Percentiles rank a stretch among this genome's conserved stretches.
Evolutionary conservation across 53 echinoderm and acorn worm species (phyloP).

Genomic region (Paelopatides confundens): DNA sequence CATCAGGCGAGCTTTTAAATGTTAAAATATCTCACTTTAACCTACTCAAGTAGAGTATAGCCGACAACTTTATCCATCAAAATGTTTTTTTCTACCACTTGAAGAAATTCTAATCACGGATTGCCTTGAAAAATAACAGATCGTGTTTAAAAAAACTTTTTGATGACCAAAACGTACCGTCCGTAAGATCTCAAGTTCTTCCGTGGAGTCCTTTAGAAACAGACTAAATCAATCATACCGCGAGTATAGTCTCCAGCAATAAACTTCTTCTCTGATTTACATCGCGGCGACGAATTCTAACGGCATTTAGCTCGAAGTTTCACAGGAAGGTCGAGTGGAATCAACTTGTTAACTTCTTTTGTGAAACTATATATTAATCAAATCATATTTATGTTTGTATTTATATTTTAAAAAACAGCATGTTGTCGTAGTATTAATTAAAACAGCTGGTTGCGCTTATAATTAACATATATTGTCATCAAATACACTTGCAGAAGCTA

Average conservation of each 20-base stretch:
- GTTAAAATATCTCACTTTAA: neutral
- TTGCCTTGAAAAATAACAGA: constrained; percentile 6
- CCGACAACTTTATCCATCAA: constrained; percentile 24
- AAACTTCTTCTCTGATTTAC: neutral
- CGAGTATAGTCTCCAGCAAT: neutral
- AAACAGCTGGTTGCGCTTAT: no score
- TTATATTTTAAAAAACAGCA: no score
- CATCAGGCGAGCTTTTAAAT: constrained; percentile 10
- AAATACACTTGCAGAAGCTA: no score
- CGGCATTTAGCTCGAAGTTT: no score
- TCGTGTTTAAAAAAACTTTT: constrained; percentile 15
- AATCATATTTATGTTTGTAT: no score
- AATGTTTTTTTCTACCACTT: neutral
- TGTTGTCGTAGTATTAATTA: no score
- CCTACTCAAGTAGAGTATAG: constrained; percentile 2
- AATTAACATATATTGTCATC: no score
- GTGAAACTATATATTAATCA: no score
- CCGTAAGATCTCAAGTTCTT: neutral
- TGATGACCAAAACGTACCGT: constrained; percentile 4
- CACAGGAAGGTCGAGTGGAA: no score
- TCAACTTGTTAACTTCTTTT: no score
- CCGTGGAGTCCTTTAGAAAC: neutral
- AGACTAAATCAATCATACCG: neutral
- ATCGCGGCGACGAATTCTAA: no score
- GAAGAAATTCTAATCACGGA: neutral